Evolutionary conservation across 2,113 vertebrate genomes (phyloP).

Genomic region (Albula glossodonta): DNA sequence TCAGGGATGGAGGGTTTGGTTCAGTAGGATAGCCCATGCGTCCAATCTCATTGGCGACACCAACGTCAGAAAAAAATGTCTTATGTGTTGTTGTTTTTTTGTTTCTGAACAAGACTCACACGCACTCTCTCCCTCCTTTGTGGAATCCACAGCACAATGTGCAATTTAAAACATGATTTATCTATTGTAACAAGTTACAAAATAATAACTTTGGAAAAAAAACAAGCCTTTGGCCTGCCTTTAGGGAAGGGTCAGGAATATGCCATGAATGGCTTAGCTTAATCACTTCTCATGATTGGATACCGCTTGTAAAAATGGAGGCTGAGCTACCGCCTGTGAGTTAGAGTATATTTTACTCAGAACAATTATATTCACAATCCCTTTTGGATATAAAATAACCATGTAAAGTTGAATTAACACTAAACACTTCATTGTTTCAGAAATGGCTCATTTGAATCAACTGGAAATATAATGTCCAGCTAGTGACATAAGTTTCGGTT

Average conservation of each 20-base stretch:
- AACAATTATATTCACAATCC: background rate
- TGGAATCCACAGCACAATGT: too few species aligned
- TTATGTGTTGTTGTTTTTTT: background rate
- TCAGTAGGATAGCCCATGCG: background rate
- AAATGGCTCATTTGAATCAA: background rate
- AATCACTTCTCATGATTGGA: conserved; percentile 50
- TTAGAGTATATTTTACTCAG: background rate
- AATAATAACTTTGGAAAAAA: conserved; percentile 29
- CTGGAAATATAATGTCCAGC: background rate
- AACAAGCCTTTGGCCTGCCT: conserved; percentile 31
- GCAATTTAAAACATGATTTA: too few species aligned
- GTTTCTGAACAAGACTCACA: too few species aligned
- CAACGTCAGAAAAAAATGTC: conserved; percentile 31
- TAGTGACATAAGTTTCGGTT: background rate
- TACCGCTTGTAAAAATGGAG: too few species aligned
- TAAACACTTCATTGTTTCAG: background rate
- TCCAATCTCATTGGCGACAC: conserved; percentile 17
- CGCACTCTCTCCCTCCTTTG: too few species aligned
- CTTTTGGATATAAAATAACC: background rate
- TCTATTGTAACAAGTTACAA: conserved; percentile 19
- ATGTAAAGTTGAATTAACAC: background rate
- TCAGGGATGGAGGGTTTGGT: background rate
- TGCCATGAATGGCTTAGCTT: conserved; percentile 41
- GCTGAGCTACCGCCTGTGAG: background rate
- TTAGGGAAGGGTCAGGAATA: conserved; percentile 37